Percentiles rank a stretch among this genome's conserved stretches.
Evolutionary conservation across 2,113 vertebrate genomes (phyloP).

Genomic region (Daboia siamensis): DNA sequence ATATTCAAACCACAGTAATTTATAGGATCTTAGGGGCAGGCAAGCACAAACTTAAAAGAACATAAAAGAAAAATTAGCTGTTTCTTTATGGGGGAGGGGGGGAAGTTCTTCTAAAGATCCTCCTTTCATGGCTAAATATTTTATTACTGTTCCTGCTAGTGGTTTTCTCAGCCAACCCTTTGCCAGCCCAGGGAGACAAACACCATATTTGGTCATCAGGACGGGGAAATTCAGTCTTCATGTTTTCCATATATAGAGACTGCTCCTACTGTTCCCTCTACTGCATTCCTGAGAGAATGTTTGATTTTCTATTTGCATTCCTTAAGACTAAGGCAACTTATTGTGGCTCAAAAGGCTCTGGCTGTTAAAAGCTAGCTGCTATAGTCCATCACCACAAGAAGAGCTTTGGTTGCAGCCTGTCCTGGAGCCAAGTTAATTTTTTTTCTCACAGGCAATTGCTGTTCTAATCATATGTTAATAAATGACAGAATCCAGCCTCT

Average conservation of each 20-base stretch:
- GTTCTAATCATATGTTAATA: background rate
- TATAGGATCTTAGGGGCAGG: background rate
- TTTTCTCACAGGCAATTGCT: background rate
- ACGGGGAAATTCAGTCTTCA: background rate
- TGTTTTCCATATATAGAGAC: rapidly evolving
- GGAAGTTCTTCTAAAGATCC: slow-evolving; percentile 1
- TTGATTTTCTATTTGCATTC: slow-evolving; percentile 59
- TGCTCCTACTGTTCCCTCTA: background rate
- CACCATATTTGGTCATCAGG: slow-evolving; percentile 57
- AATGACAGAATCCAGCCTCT: background rate
- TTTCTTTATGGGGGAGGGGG: rapidly evolving
- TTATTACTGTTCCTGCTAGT: background rate
- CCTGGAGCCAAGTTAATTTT: background rate
- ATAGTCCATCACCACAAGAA: background rate
- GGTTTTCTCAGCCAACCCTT: rapidly evolving
- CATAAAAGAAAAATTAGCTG: rapidly evolving
- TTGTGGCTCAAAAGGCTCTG: background rate
- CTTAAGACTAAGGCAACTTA: slow-evolving; percentile 30
- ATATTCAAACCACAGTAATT: background rate
- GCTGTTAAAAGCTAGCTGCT: slow-evolving; percentile 24
- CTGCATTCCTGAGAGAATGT: background rate
- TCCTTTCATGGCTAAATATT: slow-evolving; percentile 27
- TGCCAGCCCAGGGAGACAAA: background rate
- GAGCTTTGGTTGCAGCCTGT: background rate
- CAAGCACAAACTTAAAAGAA: background rate